These are phyloP conservation scores for Leptarthrus brevirostris DNA, from an alignment of 2,888 invertebrate species.

Conservation along the genomic window DNA sequence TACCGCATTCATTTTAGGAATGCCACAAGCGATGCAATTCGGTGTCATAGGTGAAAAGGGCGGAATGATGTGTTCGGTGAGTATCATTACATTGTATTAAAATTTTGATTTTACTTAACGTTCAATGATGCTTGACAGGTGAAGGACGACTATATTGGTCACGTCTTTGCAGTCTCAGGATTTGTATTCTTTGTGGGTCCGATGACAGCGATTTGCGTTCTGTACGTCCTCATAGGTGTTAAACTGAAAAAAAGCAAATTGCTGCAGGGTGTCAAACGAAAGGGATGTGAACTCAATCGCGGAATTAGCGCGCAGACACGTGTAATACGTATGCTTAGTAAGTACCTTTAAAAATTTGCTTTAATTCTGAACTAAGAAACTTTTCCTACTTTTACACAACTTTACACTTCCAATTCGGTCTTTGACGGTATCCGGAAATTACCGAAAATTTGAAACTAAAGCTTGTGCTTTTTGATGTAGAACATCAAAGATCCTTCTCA, in stretches of 20 bases:
- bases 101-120: background rate
- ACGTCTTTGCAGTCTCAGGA: conserved; percentile 83
- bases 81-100: background rate
- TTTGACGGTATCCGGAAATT: background rate
- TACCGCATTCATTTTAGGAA: conserved; percentile 77
- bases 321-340: conserved; percentile 85
- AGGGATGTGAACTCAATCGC: conserved; percentile 66
- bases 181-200: conserved; percentile 87
- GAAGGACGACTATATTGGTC: conserved; percentile 68
- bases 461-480: too few species aligned
- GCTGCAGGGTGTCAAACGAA: conserved; percentile 72
- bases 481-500: too few species aligned
- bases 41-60: conserved; percentile 62
- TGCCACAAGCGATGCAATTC: conserved; percentile 75
- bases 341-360: conserved; percentile 63
- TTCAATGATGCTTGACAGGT: conserved; percentile 59
- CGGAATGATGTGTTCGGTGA: conserved; percentile 58
- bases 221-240: conserved; percentile 82
- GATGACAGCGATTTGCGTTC: conserved; percentile 85
- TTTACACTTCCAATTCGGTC: background rate
- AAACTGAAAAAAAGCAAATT: conserved; percentile 76
- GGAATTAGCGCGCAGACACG: conserved; percentile 72
- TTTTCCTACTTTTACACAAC: background rate
- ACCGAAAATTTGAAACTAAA: too few species aligned
- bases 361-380: too few species aligned